Evolutionary conservation across 2,113 vertebrate genomes (phyloP).

Genomic region (Clarias macrocephalus): DNA sequence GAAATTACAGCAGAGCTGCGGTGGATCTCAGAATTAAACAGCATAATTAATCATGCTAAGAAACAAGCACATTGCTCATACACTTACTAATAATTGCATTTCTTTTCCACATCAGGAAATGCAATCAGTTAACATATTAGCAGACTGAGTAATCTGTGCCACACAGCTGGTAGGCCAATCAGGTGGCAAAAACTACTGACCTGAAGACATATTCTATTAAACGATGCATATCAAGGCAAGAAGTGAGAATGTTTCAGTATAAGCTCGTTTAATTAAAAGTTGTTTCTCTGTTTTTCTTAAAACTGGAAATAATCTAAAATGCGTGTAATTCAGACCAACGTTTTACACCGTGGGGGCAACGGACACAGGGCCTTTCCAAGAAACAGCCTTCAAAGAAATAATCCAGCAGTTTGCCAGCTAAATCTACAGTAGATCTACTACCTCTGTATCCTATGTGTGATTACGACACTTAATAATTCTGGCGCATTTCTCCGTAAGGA

Average conservation of each 20-base stretch:
- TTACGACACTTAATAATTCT: neutral
- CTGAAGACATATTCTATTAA: slow-evolving; percentile 39
- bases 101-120: slow-evolving; percentile 73
- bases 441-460: neutral
- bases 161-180: slow-evolving; percentile 56
- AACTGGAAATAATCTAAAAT: neutral
- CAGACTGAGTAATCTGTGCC: slow-evolving; percentile 59
- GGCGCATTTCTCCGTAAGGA: slow-evolving; percentile 2
- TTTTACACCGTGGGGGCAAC: neutral
- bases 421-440: neutral
- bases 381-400: neutral
- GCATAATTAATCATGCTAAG: slow-evolving; percentile 81
- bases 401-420: neutral
- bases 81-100: slow-evolving; percentile 77
- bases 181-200: slow-evolving; percentile 61
- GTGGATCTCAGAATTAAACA: slow-evolving; percentile 79
- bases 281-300: slow-evolving; percentile 1
- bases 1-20: slow-evolving; percentile 76
- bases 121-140: slow-evolving; percentile 70
- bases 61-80: slow-evolving; percentile 75
- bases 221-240: slow-evolving; percentile 12
- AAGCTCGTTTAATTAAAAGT: slow-evolving; percentile 26
- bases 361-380: neutral
- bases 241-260: neutral
- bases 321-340: neutral